Percentiles rank a stretch among this genome's conserved stretches.
phyloP scores from a whole-genome alignment of 1,140 invertebrate genomes.

The Scaptomyza pallida region DNA sequence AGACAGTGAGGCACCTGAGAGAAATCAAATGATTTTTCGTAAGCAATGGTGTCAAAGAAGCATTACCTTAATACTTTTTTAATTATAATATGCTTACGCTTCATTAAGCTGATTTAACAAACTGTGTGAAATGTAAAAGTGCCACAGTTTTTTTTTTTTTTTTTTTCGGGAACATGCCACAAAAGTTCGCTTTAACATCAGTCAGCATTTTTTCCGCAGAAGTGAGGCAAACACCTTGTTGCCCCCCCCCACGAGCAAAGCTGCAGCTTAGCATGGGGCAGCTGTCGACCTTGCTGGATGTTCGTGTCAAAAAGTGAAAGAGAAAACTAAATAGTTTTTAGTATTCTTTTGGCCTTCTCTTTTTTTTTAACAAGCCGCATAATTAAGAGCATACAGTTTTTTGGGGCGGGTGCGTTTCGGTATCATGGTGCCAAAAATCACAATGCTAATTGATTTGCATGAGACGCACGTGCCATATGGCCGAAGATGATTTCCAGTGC shows the following conservation, averaged over 20 bases:
- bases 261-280: background rate
- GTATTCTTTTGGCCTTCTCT: background rate
- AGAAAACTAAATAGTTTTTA: background rate
- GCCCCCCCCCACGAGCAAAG: background rate
- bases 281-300: background rate
- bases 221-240: conserved; percentile 1
- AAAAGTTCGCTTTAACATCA: conserved; percentile 36
- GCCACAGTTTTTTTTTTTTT: too few species aligned
- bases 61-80: too few species aligned
- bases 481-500: too few species aligned
- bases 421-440: background rate
- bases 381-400: conserved; percentile 42
- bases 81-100: too few species aligned
- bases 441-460: conserved; percentile 27
- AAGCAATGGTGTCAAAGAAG: too few species aligned
- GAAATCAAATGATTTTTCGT: too few species aligned
- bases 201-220: conserved; percentile 26
- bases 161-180: too few species aligned
- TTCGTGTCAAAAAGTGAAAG: too few species aligned
- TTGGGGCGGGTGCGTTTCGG: too few species aligned
- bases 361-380: conserved; percentile 26
- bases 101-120: too few species aligned
- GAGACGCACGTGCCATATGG: background rate
- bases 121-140: background rate
- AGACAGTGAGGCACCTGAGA: too few species aligned